These are phyloP conservation scores for Dryomyza anilis DNA, from an alignment of 2,888 invertebrate species.

Conservation along the genomic window DNA sequence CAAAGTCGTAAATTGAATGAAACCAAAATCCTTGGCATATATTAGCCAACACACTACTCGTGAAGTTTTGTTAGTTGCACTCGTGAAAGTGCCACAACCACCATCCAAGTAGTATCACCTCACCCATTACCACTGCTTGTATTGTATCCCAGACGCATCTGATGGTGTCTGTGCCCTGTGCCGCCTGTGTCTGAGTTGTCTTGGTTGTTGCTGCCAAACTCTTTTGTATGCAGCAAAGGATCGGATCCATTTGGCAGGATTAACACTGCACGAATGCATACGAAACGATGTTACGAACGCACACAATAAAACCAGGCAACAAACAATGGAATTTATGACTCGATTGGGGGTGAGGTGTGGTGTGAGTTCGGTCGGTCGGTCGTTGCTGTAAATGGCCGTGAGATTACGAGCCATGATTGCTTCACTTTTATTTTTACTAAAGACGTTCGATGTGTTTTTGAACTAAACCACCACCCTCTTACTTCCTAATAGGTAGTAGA, in stretches of 20 bases:
- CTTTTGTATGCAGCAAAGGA: conserved; percentile 18
- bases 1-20: conserved; percentile 34
- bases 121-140: background rate
- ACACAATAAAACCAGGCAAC: no score
- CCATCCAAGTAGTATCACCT: background rate
- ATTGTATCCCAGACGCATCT: background rate
- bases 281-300: background rate
- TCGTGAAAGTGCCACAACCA: conserved; percentile 1
- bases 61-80: conserved; percentile 1
- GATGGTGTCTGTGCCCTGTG: background rate
- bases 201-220: background rate
- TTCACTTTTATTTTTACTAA: conserved; percentile 15
- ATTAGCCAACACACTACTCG: conserved; percentile 15
- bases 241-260: conserved; percentile 16
- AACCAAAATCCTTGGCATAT: conserved; percentile 31
- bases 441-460: background rate
- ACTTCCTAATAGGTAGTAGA: background rate
- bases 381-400: conserved; percentile 26
- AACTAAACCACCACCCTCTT: background rate
- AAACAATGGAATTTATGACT: conserved; percentile 20
- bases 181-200: background rate
- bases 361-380: background rate
- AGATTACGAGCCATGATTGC: conserved; percentile 28
- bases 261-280: conserved; percentile 7
- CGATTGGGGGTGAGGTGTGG: background rate